These are phyloP conservation scores for Trichonephila clavata DNA, from an alignment of 1,140 invertebrate species.

Conservation along the genomic window DNA sequence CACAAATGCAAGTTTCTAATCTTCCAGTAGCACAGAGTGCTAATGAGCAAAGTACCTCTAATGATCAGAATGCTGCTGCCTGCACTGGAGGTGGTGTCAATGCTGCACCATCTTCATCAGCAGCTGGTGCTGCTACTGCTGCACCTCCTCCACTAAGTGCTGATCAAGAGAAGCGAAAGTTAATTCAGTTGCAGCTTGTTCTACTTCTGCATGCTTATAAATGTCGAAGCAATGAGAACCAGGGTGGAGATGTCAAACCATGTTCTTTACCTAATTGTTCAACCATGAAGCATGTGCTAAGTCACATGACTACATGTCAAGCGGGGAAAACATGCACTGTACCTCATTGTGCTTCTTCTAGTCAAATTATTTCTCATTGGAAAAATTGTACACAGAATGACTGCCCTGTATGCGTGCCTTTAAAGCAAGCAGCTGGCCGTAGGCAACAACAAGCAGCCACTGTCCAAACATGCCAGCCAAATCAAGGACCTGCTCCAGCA, in stretches of 20 bases:
- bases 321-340: conserved; percentile 94
- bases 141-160: background rate
- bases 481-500: conserved; percentile 82
- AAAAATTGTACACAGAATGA: conserved; percentile 97
- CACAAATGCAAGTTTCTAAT: conserved; percentile 61
- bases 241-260: conserved; percentile 80
- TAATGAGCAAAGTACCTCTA: conserved; percentile 28
- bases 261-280: conserved; percentile 98
- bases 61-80: conserved; percentile 32
- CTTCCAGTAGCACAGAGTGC: conserved; percentile 57
- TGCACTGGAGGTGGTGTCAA: conserved; percentile 1
- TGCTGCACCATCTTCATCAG: background rate
- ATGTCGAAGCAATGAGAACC: conserved; percentile 94
- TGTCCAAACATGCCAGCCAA: conserved; percentile 61
- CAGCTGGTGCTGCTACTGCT: background rate
- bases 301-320: conserved; percentile 98
- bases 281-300: conserved; percentile 99
- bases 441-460: conserved; percentile 81
- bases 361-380: conserved; percentile 99
- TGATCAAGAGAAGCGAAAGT: conserved; percentile 92
- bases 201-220: conserved; percentile 98
- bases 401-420: conserved; percentile 98
- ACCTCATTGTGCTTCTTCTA: conserved; percentile 98
- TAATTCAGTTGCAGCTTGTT: conserved; percentile 99
- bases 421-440: conserved; percentile 95